Evolutionary conservation across 2,797 vertebrate species (phyloP).

Genomic region (Tragopan temminckii): DNA sequence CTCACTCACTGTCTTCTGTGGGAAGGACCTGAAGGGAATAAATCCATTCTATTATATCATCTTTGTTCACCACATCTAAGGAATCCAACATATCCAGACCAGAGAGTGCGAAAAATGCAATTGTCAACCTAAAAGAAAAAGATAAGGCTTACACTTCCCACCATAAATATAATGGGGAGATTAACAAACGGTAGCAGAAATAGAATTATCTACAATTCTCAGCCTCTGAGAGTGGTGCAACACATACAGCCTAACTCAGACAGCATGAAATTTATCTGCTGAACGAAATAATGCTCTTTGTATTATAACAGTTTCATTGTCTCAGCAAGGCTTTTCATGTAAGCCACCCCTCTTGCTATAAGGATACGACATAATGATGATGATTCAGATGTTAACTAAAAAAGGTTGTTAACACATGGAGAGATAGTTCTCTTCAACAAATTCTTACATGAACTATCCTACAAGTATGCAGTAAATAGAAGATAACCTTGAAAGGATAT

Average conservation of each 20-base stretch:
- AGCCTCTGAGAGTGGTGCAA: not conserved
- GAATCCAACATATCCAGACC: constrained; percentile 97
- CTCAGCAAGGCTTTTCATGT: not conserved
- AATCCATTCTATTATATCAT: constrained; percentile 95
- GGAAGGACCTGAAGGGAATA: constrained; percentile 98
- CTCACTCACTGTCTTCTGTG: constrained; percentile 95
- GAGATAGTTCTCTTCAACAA: not conserved
- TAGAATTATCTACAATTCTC: not conserved
- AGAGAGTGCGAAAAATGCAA: constrained; percentile 96
- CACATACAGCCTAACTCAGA: not conserved
- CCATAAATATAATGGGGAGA: constrained; percentile 59
- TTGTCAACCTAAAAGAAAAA: constrained; percentile 90
- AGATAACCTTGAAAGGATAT: not conserved
- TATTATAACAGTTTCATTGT: not conserved
- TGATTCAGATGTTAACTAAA: not conserved
- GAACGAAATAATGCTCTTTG: not conserved
- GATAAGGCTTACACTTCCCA: constrained; percentile 68
- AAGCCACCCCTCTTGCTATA: not conserved
- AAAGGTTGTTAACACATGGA: not conserved
- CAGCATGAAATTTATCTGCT: not conserved
- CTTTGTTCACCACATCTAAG: constrained; percentile 92
- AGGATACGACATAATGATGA: not conserved
- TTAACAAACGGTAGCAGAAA: constrained; percentile 39
- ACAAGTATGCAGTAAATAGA: not conserved
- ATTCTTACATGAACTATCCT: not conserved